Conservation (phyloP, 1,140 invertebrate genomes). For the Drosophila kohkoa region DNA sequence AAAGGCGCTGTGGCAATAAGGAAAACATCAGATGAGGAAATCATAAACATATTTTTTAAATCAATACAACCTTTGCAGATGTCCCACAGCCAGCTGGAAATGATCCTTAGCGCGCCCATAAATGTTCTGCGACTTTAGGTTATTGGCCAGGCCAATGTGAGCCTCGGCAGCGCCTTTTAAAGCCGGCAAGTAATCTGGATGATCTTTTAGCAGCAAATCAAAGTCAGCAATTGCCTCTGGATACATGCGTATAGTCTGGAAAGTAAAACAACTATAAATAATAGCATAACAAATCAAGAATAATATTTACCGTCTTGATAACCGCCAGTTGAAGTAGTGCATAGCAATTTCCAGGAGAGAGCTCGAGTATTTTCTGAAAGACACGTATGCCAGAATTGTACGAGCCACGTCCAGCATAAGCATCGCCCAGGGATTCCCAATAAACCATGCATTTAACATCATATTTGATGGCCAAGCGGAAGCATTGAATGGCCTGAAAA, state of each 20-base stretch:
- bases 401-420: constrained; percentile 93
- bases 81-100: constrained; percentile 89
- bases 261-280: not conserved
- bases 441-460: constrained; percentile 89
- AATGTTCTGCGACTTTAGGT: constrained; percentile 87
- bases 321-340: constrained; percentile 92
- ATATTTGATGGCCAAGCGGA: constrained; percentile 91
- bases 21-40: constrained; percentile 34
- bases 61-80: constrained; percentile 85
- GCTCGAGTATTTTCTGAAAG: constrained; percentile 90
- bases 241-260: constrained; percentile 88
- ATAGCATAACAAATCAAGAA: not conserved
- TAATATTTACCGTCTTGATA: constrained; percentile 87
- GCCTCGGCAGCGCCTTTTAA: constrained; percentile 92
- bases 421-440: constrained; percentile 95
- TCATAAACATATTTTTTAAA: not conserved
- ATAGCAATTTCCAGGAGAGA: constrained; percentile 90
- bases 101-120: constrained; percentile 89
- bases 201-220: constrained; percentile 87
- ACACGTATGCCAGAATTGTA: constrained; percentile 94
- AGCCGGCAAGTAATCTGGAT: constrained; percentile 90
- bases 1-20: constrained; percentile 86
- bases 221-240: constrained; percentile 90
- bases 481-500: constrained; percentile 88
- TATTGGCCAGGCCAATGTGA: constrained; percentile 88